A percentile compares a stretch with the other conserved stretches of the same genome.
These are phyloP conservation scores for Spondyliosoma cantharus DNA, from an alignment of 2,797 vertebrate genomes.

Conservation along the genomic window DNA sequence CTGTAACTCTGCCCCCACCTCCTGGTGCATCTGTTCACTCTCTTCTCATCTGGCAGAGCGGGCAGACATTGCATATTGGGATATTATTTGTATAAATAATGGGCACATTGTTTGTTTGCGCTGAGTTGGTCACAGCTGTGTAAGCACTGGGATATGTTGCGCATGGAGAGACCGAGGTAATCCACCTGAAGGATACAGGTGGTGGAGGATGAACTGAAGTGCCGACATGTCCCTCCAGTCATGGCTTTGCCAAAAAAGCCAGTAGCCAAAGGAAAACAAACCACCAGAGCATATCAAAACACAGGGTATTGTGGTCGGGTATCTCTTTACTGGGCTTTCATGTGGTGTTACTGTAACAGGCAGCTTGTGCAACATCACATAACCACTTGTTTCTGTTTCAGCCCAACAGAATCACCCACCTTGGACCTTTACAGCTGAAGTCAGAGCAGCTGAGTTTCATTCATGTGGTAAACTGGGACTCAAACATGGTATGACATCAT, in stretches of 20 bases:
- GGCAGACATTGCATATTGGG: slow-evolving; percentile 73
- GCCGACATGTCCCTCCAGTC: not conserved
- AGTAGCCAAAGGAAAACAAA: slow-evolving; percentile 46
- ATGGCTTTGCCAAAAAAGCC: slow-evolving; percentile 30
- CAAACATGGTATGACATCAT: slow-evolving; percentile 69
- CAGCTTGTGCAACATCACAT: slow-evolving; percentile 49
- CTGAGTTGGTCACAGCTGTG: slow-evolving; percentile 66
- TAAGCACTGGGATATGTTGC: slow-evolving; percentile 36
- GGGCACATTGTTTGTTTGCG: slow-evolving; percentile 74
- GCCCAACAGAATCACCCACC: slow-evolving; percentile 40
- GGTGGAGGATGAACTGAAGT: slow-evolving; percentile 32
- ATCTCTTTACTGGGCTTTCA: slow-evolving; percentile 50
- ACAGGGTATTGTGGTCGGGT: slow-evolving; percentile 54
- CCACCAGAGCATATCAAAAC: slow-evolving; percentile 55
- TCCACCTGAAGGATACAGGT: slow-evolving; percentile 73
- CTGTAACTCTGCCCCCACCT: slow-evolving; percentile 54
- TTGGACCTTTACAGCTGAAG: slow-evolving; percentile 41
- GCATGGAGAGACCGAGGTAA: slow-evolving; percentile 31
- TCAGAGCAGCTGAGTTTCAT: slow-evolving; percentile 52
- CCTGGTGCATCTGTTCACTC: slow-evolving; percentile 74
- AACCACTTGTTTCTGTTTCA: slow-evolving; percentile 65
- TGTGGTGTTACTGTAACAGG: slow-evolving; percentile 51
- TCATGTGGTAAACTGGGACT: slow-evolving; percentile 68
- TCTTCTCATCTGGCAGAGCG: slow-evolving; percentile 69
- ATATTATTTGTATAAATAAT: slow-evolving; percentile 81